Percentiles rank a stretch among this genome's conserved stretches.
Conservation (phyloP, 2,888 invertebrate species). For the Leptarthrus brevirostris region DNA sequence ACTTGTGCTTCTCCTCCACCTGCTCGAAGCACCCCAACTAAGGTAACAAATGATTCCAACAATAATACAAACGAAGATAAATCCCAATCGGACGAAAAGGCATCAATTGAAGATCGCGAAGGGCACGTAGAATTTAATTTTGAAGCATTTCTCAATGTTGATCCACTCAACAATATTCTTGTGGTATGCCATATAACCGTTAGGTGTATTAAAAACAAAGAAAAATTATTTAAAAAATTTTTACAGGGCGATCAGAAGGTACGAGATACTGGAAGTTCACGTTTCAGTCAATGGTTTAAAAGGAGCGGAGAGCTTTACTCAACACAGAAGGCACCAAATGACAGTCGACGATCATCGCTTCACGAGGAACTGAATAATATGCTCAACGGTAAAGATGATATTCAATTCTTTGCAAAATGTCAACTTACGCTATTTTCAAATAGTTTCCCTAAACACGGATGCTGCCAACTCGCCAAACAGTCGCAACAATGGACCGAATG, state of each 20-base stretch:
- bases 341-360: slow-evolving; percentile 70
- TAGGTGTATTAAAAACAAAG: not conserved
- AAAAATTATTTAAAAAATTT: not conserved
- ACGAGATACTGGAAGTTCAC: slow-evolving; percentile 73
- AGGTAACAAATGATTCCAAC: slow-evolving; percentile 18
- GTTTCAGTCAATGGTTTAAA: slow-evolving; percentile 86
- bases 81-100: slow-evolving; percentile 8
- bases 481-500: slow-evolving; percentile 56
- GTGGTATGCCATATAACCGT: slow-evolving; percentile 69
- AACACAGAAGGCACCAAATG: slow-evolving; percentile 50
- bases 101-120: slow-evolving; percentile 14
- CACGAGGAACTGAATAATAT: slow-evolving; percentile 76
- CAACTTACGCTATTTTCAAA: no score
- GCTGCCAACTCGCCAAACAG: slow-evolving; percentile 11
- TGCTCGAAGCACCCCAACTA: slow-evolving; percentile 51
- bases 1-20: slow-evolving; percentile 48
- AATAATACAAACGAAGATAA: slow-evolving; percentile 36
- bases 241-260: slow-evolving; percentile 72
- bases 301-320: slow-evolving; percentile 55
- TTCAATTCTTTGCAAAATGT: slow-evolving; percentile 3
- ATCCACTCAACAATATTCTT: slow-evolving; percentile 79
- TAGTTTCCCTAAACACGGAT: slow-evolving; percentile 6
- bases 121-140: slow-evolving; percentile 77
- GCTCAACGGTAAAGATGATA: slow-evolving; percentile 69
- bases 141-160: slow-evolving; percentile 86